Percentiles rank a stretch among this genome's conserved stretches.
phyloP scores from a whole-genome alignment of 2,113 vertebrate species.

The Antennarius striatus region DNA sequence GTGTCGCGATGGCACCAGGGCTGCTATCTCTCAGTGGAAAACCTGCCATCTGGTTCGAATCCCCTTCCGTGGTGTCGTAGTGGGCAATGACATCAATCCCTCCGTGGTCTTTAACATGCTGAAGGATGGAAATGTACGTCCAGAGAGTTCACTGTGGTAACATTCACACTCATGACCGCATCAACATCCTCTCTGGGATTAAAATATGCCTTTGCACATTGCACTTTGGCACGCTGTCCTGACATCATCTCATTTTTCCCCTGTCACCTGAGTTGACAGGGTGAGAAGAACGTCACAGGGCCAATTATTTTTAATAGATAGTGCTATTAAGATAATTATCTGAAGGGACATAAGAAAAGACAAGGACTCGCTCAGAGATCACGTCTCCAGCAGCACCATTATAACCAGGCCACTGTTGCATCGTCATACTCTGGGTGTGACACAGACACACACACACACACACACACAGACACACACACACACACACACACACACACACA shows the following conservation, averaged over 20 bases:
- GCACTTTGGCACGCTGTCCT: neutral
- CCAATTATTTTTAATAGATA: too few relatives aligned
- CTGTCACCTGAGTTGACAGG: neutral
- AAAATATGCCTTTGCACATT: neutral
- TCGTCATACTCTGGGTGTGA: too few relatives aligned
- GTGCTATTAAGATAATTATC: too few relatives aligned
- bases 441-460: too few relatives aligned
- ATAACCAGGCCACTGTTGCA: too few relatives aligned
- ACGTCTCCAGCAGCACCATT: too few relatives aligned
- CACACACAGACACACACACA: too few relatives aligned
- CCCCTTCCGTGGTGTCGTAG: conserved; percentile 86
- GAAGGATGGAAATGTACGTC: conserved; percentile 84
- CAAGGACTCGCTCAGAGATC: too few relatives aligned
- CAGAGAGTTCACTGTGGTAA: neutral
- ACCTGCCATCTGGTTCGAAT: conserved; percentile 86
- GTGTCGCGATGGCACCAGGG: conserved; percentile 83
- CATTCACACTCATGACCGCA: neutral
- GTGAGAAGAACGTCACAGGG: neutral
- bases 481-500: too few relatives aligned
- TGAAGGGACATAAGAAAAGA: too few relatives aligned
- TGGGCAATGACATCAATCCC: conserved; percentile 71
- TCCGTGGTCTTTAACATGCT: conserved; percentile 83
- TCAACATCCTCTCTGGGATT: neutral
- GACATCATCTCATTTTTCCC: neutral
- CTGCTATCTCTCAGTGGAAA: conserved; percentile 78